A percentile compares a stretch with the other conserved stretches of the same genome.
Evolutionary conservation across 2,113 vertebrate genomes (phyloP).

Genomic region (Vimba vimba): DNA sequence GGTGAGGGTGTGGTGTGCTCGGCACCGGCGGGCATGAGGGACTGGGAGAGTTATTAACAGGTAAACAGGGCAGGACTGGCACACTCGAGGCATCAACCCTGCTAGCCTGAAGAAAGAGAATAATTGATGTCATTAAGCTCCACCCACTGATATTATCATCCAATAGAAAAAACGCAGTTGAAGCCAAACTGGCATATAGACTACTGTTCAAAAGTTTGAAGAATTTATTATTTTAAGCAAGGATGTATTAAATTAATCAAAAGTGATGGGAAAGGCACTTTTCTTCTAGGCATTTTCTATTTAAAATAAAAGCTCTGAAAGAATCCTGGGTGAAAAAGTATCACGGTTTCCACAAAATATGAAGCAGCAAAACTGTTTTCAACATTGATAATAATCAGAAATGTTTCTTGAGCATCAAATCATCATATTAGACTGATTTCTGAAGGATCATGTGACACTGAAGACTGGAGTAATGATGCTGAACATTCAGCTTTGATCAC

Average conservation of each 20-base stretch:
- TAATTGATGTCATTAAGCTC: background rate
- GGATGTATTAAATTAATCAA: background rate
- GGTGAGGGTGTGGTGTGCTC: constrained; percentile 32
- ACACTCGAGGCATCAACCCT: background rate
- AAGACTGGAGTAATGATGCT: background rate
- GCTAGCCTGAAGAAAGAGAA: constrained; percentile 72
- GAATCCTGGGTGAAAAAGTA: background rate
- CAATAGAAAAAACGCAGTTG: background rate
- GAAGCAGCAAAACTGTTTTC: background rate
- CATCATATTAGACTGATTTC: background rate
- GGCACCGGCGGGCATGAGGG: constrained; percentile 74
- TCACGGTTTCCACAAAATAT: background rate
- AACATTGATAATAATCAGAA: background rate
- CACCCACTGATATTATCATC: background rate
- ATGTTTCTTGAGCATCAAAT: background rate
- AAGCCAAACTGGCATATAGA: background rate
- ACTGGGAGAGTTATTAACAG: constrained; percentile 76
- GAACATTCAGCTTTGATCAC: background rate
- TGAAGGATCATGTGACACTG: background rate
- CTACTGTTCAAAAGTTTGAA: background rate
- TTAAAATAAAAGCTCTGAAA: background rate
- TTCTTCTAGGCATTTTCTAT: background rate
- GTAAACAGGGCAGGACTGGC: constrained; percentile 76
- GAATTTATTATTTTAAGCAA: background rate
- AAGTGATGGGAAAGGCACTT: background rate